Evolutionary conservation across 2,888 invertebrate genomes (phyloP).

Genomic region (Cetonia aurata): DNA sequence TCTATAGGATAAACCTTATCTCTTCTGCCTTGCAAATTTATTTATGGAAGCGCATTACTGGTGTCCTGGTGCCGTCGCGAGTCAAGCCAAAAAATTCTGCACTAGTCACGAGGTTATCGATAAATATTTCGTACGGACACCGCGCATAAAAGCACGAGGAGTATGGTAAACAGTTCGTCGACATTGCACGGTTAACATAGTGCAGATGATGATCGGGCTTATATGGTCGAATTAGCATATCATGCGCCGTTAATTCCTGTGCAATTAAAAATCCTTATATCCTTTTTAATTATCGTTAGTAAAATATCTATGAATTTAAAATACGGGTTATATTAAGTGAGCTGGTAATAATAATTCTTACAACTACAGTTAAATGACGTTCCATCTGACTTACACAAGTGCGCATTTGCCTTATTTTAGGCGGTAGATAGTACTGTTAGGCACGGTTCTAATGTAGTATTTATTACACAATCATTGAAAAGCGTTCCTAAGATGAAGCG

Average conservation of each 20-base stretch:
- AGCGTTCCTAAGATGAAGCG: too few relatives aligned
- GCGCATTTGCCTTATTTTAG: constrained; percentile 16
- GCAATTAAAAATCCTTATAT: constrained; percentile 23
- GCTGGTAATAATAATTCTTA: constrained; percentile 1
- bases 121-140: constrained; percentile 4
- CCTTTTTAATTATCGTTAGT: constrained; percentile 17
- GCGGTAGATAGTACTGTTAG: constrained; percentile 6
- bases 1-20: background rate
- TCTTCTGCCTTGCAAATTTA: background rate
- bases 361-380: constrained; percentile 1
- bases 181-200: background rate
- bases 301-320: constrained; percentile 20
- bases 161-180: constrained; percentile 25
- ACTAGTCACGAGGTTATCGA: background rate
- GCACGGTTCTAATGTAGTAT: background rate
- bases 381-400: constrained; percentile 3
- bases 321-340: background rate
- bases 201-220: constrained; percentile 8
- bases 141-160: constrained; percentile 3
- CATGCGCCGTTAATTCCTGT: constrained; percentile 5
- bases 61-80: background rate
- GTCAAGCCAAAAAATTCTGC: constrained; percentile 2
- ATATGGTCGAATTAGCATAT: constrained; percentile 14
- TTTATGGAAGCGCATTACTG: background rate
- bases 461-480: background rate